phyloP scores from a whole-genome alignment of 2,888 invertebrate genomes.

The Malacosoma neustria region DNA sequence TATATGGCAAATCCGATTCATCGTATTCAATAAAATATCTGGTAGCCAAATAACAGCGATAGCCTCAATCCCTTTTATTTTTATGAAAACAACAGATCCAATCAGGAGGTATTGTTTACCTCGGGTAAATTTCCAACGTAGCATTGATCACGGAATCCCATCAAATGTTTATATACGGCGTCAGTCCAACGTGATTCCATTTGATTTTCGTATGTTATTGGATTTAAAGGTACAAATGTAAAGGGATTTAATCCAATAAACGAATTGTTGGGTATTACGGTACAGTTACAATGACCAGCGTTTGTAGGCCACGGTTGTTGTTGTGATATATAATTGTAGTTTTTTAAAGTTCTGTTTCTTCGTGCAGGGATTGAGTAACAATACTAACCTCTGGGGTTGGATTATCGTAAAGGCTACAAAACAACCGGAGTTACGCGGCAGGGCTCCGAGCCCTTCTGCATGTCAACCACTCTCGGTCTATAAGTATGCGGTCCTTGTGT shows the following conservation, averaged over 20 bases:
- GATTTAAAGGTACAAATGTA: conserved; percentile 21
- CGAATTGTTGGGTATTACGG: conserved; percentile 18
- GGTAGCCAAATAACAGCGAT: background rate
- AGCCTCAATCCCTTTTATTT: background rate
- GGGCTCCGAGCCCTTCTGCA: too few relatives aligned
- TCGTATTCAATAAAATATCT: background rate
- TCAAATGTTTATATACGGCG: conserved; percentile 26
- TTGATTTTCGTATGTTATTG: conserved; percentile 27
- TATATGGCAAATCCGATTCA: background rate
- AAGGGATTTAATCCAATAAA: conserved; percentile 22
- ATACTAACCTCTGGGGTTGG: too few relatives aligned
- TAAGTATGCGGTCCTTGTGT: too few relatives aligned
- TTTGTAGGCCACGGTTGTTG: too few relatives aligned
- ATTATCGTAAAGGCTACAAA: too few relatives aligned
- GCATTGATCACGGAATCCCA: conserved; percentile 17
- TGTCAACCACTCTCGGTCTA: too few relatives aligned
- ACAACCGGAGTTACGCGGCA: too few relatives aligned
- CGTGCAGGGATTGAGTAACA: too few relatives aligned
- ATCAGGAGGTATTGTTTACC: conserved; percentile 3
- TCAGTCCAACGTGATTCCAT: conserved; percentile 22
- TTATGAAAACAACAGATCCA: background rate
- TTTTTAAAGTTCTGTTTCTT: too few relatives aligned
- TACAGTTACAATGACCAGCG: too few relatives aligned
- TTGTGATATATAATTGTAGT: too few relatives aligned
- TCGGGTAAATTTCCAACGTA: conserved; percentile 1